Evolutionary conservation across 2,797 vertebrate genomes (phyloP).

Genomic region (Poecilia gillii): DNA sequence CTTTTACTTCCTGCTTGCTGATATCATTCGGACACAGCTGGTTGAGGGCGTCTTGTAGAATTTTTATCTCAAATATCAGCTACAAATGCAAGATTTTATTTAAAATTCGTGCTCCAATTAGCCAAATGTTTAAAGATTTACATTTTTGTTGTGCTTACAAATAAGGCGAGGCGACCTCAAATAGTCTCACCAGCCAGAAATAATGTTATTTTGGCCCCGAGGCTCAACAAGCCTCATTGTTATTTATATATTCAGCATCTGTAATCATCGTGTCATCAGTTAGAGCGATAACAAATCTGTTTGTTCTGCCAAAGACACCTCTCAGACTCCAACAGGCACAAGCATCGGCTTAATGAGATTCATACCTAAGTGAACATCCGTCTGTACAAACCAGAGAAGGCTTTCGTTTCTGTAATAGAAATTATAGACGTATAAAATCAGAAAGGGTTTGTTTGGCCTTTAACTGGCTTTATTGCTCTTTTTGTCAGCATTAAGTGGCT

Average conservation of each 20-base stretch:
- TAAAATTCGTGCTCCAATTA: conserved; percentile 3
- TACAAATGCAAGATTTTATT: neutral
- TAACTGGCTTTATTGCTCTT: neutral
- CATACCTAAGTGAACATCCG: conserved; percentile 14
- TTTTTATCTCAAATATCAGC: conserved; percentile 17
- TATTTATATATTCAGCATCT: conserved; percentile 37
- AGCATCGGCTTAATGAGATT: conserved; percentile 24
- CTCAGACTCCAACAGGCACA: conserved; percentile 16
- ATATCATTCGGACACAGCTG: neutral
- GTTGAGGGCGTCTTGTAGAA: neutral
- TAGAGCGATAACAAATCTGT: conserved; percentile 41
- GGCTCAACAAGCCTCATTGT: neutral
- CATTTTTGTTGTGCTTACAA: neutral
- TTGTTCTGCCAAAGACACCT: conserved; percentile 17
- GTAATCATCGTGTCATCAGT: conserved; percentile 39
- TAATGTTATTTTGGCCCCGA: conserved; percentile 1
- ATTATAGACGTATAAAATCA: neutral
- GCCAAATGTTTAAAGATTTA: neutral
- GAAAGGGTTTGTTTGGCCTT: neutral
- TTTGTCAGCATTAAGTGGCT: neutral
- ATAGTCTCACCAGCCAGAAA: conserved; percentile 17
- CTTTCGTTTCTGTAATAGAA: neutral
- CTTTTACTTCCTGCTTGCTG: neutral
- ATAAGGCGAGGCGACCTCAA: neutral
- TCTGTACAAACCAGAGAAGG: conserved; percentile 9